Base-by-base conservation (phyloP, 2,113 vertebrate species). In the Pyrgilauda ruficollis region DNA sequence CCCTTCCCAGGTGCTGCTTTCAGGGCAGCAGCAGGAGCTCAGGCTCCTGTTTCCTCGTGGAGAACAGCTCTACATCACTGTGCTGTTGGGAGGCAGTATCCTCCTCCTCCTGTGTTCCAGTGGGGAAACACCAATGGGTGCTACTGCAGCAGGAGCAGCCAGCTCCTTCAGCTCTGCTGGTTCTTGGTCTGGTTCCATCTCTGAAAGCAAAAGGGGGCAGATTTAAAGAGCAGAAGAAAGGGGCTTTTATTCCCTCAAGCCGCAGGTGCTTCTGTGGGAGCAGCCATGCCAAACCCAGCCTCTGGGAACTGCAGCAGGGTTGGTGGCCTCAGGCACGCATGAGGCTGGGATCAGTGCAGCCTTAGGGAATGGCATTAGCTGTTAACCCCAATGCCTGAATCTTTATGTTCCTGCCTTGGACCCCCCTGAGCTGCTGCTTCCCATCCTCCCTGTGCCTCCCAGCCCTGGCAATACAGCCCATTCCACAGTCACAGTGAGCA, bases 271-370 rank as follows among this genome's bases (percentile, higher is more conserved):
- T 47, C 31, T 49, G 3, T 52, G 64, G 46, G n/a, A 64, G 62
- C 50, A 53, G 43, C 37, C 12, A 0, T 20, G 41, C 49, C 19
- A 1, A 63, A 12, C 2, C 3, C 35, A 27, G 41, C 52, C 46
- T 30, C 0, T 0, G 16, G 46, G 41, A 41, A 8, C 7, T 1
- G 3, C 30, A 20, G 44, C 1, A 2, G 37, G 44, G 15, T 27
- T 0, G 0, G 27, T 35, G 30, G 15, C 66, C 37, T 56, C 0
- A 0, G 55, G 4, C 0, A 0, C 26, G 31, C 27, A 30, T 1
- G 3, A 39, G 52, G 30, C 63, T 61, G 35, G 31, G 31, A 5
- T 43, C 23, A 41, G 37, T 6, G 26, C 44, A 30, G 53, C 0
- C 0, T 7, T 18, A 11, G 41, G 55, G 41, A 62, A n/a, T 18